phyloP scores from a whole-genome alignment of 1,140 invertebrate genomes.

The Lasioglossum baleicum region DNA sequence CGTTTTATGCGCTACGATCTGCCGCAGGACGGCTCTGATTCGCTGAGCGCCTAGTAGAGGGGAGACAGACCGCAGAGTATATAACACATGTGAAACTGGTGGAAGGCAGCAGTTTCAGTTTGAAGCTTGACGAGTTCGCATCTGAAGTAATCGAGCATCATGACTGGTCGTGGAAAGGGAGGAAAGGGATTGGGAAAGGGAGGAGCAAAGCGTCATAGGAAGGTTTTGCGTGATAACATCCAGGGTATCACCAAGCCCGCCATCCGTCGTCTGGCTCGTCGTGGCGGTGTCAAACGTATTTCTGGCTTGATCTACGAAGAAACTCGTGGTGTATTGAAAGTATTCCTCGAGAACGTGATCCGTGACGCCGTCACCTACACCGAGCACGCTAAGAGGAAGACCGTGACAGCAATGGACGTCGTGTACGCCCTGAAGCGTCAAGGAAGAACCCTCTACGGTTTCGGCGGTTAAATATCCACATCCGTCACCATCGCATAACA shows the following conservation, averaged over 20 bases:
- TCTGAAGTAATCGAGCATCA: neutral
- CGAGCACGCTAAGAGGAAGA: constrained; percentile 56
- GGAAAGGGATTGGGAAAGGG: constrained; percentile 64
- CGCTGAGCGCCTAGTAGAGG: too few relatives aligned
- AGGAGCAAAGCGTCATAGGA: constrained; percentile 60
- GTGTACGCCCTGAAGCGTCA: constrained; percentile 59
- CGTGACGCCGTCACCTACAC: constrained; percentile 58
- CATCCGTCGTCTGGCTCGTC: constrained; percentile 54
- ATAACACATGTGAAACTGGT: too few relatives aligned
- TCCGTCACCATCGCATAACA: neutral
- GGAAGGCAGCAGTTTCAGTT: neutral
- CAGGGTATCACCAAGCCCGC: constrained; percentile 60
- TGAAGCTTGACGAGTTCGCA: neutral
- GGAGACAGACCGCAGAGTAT: too few relatives aligned
- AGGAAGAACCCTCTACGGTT: constrained; percentile 61
- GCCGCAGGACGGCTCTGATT: too few relatives aligned
- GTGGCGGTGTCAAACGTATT: constrained; percentile 61
- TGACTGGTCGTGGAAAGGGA: constrained; percentile 62
- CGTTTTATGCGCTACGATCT: too few relatives aligned
- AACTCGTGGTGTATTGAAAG: constrained; percentile 56
- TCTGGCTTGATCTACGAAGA: constrained; percentile 61
- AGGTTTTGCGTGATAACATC: constrained; percentile 62
- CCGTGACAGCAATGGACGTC: constrained; percentile 59
- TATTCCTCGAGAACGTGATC: constrained; percentile 58
- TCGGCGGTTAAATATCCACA: constrained; percentile 48